Evolutionary conservation across 2,797 vertebrate species (phyloP).

Genomic region (Cirrhinus molitorella): DNA sequence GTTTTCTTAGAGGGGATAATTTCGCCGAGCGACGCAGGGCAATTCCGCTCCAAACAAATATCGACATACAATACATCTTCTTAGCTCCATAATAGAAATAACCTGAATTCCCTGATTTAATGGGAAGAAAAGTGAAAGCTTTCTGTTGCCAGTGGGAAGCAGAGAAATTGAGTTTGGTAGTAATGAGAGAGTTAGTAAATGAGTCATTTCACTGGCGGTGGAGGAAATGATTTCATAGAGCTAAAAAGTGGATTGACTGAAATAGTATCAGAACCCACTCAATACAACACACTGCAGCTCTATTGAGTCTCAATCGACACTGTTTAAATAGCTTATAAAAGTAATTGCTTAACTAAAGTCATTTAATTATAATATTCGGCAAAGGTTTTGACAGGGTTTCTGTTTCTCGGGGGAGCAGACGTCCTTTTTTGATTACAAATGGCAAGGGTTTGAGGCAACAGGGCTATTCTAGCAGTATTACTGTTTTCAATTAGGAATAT

Average conservation of each 20-base stretch:
- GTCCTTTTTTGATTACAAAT: background rate
- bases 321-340: conserved; percentile 16
- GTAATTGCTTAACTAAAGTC: background rate
- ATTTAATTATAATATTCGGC: conserved; percentile 6
- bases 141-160: conserved; percentile 57
- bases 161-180: conserved; percentile 55
- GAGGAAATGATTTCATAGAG: conserved; percentile 57
- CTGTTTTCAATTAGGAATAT: background rate
- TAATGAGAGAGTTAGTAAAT: conserved; percentile 63
- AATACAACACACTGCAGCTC: background rate
- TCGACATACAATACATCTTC: conserved; percentile 41
- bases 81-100: conserved; percentile 57
- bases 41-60: conserved; percentile 44
- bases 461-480: background rate
- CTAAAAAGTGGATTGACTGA: conserved; percentile 49
- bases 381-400: conserved; percentile 15
- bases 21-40: conserved; percentile 4
- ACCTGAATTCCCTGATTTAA: conserved; percentile 57
- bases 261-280: conserved; percentile 44
- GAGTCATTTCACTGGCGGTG: conserved; percentile 49
- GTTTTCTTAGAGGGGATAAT: conserved; percentile 8
- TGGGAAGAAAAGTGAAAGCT: conserved; percentile 59
- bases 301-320: background rate
- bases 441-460: background rate
- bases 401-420: background rate